phyloP scores from a whole-genome alignment of 2,888 invertebrate genomes.

The Acanthoscelides obtectus region DNA sequence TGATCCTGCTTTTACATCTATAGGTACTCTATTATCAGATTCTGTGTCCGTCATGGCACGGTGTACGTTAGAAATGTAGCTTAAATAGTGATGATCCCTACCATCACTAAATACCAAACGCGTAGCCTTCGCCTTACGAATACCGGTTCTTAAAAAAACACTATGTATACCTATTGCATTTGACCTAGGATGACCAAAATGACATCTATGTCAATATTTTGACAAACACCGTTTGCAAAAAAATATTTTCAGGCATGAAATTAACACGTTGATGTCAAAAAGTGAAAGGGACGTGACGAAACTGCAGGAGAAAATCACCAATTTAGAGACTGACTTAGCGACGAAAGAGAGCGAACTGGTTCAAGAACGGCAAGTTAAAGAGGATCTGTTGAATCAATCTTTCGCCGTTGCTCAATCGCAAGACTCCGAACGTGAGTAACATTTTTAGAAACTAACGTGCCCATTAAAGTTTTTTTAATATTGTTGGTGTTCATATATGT shows the following conservation, averaged over 20 bases:
- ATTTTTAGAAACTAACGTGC: too few relatives aligned
- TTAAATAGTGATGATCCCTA: too few relatives aligned
- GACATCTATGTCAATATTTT: neutral
- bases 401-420: slow-evolving; percentile 49
- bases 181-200: neutral
- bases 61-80: too few relatives aligned
- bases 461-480: too few relatives aligned
- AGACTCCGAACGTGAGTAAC: slow-evolving; percentile 53
- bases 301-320: slow-evolving; percentile 49
- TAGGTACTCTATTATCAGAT: too few relatives aligned
- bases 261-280: slow-evolving; percentile 52
- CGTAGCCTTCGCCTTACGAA: too few relatives aligned
- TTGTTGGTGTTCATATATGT: too few relatives aligned
- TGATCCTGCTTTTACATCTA: too few relatives aligned
- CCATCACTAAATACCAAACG: too few relatives aligned
- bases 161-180: neutral
- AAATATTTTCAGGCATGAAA: slow-evolving; percentile 47
- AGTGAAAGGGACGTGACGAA: slow-evolving; percentile 50
- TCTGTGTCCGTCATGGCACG: too few relatives aligned
- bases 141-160: too few relatives aligned
- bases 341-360: slow-evolving; percentile 56
- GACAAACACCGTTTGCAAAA: neutral
- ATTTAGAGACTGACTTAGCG: slow-evolving; percentile 51
- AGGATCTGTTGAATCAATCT: slow-evolving; percentile 51
- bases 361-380: slow-evolving; percentile 54